Evolutionary conservation across 2,888 invertebrate species (phyloP).

Genomic region (Mayetiola destructor): DNA sequence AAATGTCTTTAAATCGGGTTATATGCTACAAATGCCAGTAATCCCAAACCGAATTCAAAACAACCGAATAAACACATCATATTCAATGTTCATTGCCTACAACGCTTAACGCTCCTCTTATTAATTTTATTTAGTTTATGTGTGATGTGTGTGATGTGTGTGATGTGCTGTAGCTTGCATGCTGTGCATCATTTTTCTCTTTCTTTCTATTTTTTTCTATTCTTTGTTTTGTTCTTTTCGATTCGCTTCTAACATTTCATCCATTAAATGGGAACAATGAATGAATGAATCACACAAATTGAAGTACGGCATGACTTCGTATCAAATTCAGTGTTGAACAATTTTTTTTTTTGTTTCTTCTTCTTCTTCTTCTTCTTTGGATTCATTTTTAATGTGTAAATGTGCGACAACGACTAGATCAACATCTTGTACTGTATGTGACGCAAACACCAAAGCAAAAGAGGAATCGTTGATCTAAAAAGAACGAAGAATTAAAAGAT

Average conservation of each 20-base stretch:
- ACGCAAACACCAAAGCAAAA: no score
- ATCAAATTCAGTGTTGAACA: no score
- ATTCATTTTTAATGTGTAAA: no score
- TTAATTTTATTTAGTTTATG: no score
- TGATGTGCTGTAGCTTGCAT: not conserved
- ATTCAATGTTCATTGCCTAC: constrained; percentile 10
- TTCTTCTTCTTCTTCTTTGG: no score
- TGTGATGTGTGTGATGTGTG: not conserved
- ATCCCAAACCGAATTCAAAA: constrained; percentile 13
- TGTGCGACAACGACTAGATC: no score
- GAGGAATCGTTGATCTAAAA: not conserved
- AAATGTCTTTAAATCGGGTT: no score
- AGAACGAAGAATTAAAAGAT: constrained; percentile 10
- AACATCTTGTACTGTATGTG: no score
- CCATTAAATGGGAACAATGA: not conserved
- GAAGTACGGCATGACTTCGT: no score
- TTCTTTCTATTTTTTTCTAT: not conserved
- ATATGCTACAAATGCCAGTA: constrained; percentile 8
- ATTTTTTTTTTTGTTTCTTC: no score
- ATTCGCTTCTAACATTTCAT: not conserved
- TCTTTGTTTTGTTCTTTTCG: not conserved
- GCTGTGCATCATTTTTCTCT: not conserved
- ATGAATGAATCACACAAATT: no score
- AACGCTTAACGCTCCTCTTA: no score
- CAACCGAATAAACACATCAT: constrained; percentile 13